Base-by-base conservation (phyloP, 2,113 vertebrate species). In the Pachypanchax playfairii region DNA sequence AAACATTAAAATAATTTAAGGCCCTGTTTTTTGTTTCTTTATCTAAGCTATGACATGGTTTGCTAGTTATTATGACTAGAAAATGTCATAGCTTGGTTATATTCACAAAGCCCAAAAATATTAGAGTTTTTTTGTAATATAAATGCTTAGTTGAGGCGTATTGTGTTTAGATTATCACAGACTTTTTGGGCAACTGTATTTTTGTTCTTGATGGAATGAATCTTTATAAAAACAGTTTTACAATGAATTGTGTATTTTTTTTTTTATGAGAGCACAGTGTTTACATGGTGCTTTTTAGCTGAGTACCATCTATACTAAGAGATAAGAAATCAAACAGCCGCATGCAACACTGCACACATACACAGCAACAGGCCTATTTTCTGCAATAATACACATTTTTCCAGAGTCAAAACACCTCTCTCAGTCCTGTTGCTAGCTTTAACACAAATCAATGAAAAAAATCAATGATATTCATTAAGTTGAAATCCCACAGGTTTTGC, bases 391-490 rank as follows among this genome's bases (percentile, higher is more conserved):
- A 73, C 61, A 72, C 50, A 74, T 89, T 82, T 48, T 81, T 66
- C 55, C 35, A 35, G 68, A 68, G 73, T 86, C 81, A 87, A 85
- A 90, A 83, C 73, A 75, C 59, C 74, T 76, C 60, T 53, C 81
- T 87, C 81, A 77, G 59, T 84, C 78, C 75, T 82, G 69, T 67
- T 82, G 61, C 57, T 65, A 77, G 82, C 76, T 65, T 66, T 71
- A 77, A 80, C 59, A 81, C 60, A 77, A 77, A 81, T 83, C 80
- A 70, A 81, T 85, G 69, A 73, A 73, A 68, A n/a, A 85, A 85
- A 90, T 91, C 88, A 82, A 90, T 87, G 77, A 65, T 36, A 60
- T 84, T 91, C 76, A 89, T 91, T 82, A 88, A 54, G 58, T 57
- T 83, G 74, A 84, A 87, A 88, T 82, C 77, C 78, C 76, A 49